These are phyloP conservation scores for Thymallus thymallus DNA, from an alignment of 2,113 vertebrate species.

Conservation along the genomic window DNA sequence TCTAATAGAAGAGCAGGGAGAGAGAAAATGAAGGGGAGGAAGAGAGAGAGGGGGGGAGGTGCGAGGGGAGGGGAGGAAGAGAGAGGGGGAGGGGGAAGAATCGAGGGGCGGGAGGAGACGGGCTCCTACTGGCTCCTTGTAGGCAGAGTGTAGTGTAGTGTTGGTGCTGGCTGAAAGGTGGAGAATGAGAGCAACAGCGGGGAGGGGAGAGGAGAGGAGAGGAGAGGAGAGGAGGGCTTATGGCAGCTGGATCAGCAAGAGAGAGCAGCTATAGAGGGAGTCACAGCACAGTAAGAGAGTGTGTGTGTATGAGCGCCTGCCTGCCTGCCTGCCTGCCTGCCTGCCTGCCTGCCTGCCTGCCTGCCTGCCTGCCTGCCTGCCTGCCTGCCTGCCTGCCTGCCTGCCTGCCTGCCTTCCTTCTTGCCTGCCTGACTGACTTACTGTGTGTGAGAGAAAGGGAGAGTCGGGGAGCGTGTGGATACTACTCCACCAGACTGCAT, in stretches of 20 bases:
- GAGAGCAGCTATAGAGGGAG: conserved; percentile 17
- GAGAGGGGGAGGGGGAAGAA: no score
- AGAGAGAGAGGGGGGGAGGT: conserved; percentile 31
- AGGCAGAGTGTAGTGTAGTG: conserved; percentile 36
- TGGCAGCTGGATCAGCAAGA: conserved; percentile 38
- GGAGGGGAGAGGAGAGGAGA: conserved; percentile 41
- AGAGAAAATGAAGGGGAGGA: conserved; percentile 4
- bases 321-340: neutral
- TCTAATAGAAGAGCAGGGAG: conserved; percentile 23
- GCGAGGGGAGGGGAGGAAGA: conserved; percentile 4
- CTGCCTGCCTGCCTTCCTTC: conserved; percentile 1
- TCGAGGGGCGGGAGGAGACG: conserved; percentile 9
- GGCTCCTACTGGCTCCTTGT: conserved; percentile 47
- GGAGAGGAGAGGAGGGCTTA: conserved; percentile 17
- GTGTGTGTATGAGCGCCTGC: conserved; percentile 35
- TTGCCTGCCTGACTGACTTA: conserved; percentile 11
- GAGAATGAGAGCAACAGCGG: conserved; percentile 60
- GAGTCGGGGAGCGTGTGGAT: conserved; percentile 44
- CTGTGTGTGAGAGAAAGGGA: conserved; percentile 19
- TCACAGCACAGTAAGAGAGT: neutral
- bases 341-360: no score
- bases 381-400: conserved; percentile 2
- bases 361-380: conserved; percentile 10
- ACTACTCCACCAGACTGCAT: conserved; percentile 51
- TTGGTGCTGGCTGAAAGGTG: conserved; percentile 62